A percentile compares a stretch with the other conserved stretches of the same genome.
These are phyloP conservation scores for Pelobates cultripes DNA, from an alignment of 2,797 vertebrate species.

Conservation along the genomic window DNA sequence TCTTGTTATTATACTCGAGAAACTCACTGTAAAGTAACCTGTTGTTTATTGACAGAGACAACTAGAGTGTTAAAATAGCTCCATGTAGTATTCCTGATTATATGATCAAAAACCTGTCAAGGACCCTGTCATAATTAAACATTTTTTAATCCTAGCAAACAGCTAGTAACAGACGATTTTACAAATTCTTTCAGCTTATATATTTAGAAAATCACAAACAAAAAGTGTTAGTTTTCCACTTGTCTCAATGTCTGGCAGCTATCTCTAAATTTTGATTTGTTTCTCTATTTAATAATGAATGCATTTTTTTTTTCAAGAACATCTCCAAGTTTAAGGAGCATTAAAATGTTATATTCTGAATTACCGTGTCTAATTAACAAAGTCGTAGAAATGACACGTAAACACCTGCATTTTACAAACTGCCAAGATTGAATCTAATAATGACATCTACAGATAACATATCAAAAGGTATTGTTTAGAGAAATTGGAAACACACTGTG, in stretches of 20 bases:
- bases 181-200: not conserved
- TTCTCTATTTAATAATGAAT: not conserved
- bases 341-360: no score
- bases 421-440: not conserved
- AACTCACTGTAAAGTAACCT: not conserved
- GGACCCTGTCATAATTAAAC: conserved; percentile 24
- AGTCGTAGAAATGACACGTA: no score
- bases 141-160: conserved; percentile 19
- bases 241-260: conserved; percentile 13
- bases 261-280: not conserved
- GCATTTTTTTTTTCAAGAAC: not conserved
- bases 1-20: not conserved
- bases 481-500: not conserved
- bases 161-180: not conserved
- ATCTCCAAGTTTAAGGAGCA: not conserved
- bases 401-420: no score
- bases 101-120: conserved; percentile 11
- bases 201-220: not conserved
- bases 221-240: conserved; percentile 13
- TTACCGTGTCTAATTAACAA: no score
- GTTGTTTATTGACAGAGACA: not conserved
- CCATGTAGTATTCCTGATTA: not conserved
- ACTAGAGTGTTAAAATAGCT: conserved; percentile 20
- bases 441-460: not conserved
- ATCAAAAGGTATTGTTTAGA: not conserved